Conservation (phyloP, 2,797 vertebrate genomes). For the Poeciliopsis turneri region DNA sequence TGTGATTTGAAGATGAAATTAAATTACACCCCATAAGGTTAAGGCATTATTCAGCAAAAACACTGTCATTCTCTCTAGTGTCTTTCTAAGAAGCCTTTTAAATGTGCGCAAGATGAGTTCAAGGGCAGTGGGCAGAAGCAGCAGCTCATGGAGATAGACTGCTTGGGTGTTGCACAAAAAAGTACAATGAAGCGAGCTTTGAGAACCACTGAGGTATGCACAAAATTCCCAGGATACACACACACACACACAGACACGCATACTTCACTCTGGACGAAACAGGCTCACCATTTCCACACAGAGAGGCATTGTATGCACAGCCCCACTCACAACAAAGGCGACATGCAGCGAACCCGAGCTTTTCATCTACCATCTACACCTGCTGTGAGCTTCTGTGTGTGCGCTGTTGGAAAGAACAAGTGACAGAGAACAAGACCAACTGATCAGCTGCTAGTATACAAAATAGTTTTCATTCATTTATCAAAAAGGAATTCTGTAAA, state of each 20-base stretch:
- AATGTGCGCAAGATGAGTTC: conserved; percentile 15
- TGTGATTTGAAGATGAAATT: neutral
- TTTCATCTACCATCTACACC: conserved; percentile 55
- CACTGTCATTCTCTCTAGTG: neutral
- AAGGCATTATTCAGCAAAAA: neutral
- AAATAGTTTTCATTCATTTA: neutral
- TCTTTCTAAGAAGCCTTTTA: conserved; percentile 11
- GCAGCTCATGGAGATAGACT: conserved; percentile 30
- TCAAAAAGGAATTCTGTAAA: neutral
- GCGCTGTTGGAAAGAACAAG: neutral
- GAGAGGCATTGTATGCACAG: conserved; percentile 39
- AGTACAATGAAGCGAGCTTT: conserved; percentile 36
- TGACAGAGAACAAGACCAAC: neutral
- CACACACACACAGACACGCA: conserved; percentile 1
- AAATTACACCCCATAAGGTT: neutral
- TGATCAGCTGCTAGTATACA: neutral
- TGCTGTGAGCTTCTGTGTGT: conserved; percentile 29
- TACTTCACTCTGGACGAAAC: conserved; percentile 27
- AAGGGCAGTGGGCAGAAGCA: conserved; percentile 20
- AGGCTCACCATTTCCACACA: conserved; percentile 19
- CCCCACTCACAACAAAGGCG: conserved; percentile 22
- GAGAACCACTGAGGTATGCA: conserved; percentile 43
- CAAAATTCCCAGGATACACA: conserved; percentile 22
- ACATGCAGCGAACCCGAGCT: conserved; percentile 52
- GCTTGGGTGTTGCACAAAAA: conserved; percentile 34